These are phyloP conservation scores for Rhamnusium bicolor DNA, from an alignment of 2,888 invertebrate genomes.

Conservation along the genomic window DNA sequence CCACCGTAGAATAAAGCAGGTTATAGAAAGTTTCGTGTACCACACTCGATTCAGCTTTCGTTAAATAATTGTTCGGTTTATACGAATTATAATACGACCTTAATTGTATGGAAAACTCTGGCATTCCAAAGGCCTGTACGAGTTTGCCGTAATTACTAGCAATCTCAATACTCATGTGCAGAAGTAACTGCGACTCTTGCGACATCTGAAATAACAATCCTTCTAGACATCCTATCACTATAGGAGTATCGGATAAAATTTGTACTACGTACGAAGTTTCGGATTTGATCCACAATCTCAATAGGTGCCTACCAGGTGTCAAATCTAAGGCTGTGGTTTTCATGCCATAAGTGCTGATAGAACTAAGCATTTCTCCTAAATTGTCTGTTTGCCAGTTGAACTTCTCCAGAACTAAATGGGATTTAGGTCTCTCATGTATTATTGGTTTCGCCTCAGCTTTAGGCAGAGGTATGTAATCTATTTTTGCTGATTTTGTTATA, in stretches of 20 bases:
- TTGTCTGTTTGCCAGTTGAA: slow-evolving; percentile 61
- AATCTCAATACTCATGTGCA: slow-evolving; percentile 58
- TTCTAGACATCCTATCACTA: slow-evolving; percentile 60
- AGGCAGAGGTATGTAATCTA: neutral
- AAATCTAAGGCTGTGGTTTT: slow-evolving; percentile 59
- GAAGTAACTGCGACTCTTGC: slow-evolving; percentile 59
- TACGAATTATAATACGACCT: slow-evolving; percentile 59
- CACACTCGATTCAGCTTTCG: slow-evolving; percentile 44
- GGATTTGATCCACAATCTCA: slow-evolving; percentile 62
- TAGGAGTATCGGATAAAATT: slow-evolving; percentile 57
- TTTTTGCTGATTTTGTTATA: neutral
- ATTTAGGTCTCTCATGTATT: slow-evolving; percentile 40
- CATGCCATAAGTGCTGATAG: slow-evolving; percentile 59
- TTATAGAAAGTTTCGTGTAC: slow-evolving; percentile 45
- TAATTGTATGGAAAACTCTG: slow-evolving; percentile 52
- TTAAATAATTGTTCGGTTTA: slow-evolving; percentile 50
- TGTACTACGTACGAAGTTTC: slow-evolving; percentile 58
- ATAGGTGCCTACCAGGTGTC: slow-evolving; percentile 52
- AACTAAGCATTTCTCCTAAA: slow-evolving; percentile 51
- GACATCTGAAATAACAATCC: slow-evolving; percentile 56
- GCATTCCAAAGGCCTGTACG: slow-evolving; percentile 62
- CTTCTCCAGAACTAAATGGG: slow-evolving; percentile 59
- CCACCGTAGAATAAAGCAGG: slow-evolving; percentile 33
- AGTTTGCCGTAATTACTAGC: slow-evolving; percentile 62
- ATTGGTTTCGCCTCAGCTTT: neutral